A percentile compares a stretch with the other conserved stretches of the same genome.
These are phyloP conservation scores for Petromus typicus DNA, from an alignment of 2,113 vertebrate species.

Conservation along the genomic window DNA sequence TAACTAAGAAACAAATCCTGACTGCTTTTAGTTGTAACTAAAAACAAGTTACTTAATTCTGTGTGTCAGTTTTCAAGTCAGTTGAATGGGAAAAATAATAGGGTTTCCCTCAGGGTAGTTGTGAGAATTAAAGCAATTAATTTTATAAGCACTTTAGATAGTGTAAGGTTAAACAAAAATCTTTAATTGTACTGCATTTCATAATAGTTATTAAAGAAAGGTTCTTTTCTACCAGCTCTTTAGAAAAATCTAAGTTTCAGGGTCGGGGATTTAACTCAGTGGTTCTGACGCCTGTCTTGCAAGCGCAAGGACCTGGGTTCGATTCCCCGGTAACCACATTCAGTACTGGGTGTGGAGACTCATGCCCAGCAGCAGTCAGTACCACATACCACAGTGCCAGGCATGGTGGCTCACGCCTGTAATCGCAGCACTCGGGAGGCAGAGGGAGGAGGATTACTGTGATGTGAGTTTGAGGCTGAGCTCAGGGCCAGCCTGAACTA, in stretches of 20 bases:
- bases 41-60: constrained; percentile 29
- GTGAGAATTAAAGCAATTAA: constrained; percentile 46
- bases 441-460: too few species aligned
- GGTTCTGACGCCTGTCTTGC: too few species aligned
- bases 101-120: not conserved
- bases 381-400: too few species aligned
- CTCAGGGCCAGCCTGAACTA: too few species aligned
- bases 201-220: constrained; percentile 14
- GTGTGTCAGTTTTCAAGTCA: constrained; percentile 11
- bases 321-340: too few species aligned
- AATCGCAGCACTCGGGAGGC: too few species aligned
- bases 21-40: constrained; percentile 29
- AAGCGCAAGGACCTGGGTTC: too few species aligned
- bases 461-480: too few species aligned
- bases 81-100: constrained; percentile 31
- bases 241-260: constrained; percentile 42
- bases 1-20: not conserved
- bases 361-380: too few species aligned
- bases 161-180: constrained; percentile 19
- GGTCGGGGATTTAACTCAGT: too few species aligned
- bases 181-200: not conserved
- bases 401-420: too few species aligned
- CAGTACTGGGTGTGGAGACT: too few species aligned
- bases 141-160: constrained; percentile 19
- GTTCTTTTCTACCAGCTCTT: constrained; percentile 32